phyloP scores from a whole-genome alignment of 1,140 invertebrate species.

The Apis dorsata region DNA sequence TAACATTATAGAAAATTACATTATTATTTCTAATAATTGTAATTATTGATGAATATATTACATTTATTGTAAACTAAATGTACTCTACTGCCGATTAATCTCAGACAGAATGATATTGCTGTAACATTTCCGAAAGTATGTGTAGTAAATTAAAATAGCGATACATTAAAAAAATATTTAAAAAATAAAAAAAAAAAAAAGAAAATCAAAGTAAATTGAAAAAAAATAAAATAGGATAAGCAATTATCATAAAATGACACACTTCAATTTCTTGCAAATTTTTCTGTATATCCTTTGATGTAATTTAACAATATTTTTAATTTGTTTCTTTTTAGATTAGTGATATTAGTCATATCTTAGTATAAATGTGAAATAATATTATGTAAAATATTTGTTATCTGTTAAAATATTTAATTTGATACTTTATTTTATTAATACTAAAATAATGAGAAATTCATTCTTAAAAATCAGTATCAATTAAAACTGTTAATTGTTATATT shows the following conservation, averaged over 20 bases:
- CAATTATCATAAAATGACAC: slow-evolving; percentile 29
- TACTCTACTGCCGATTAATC: slow-evolving; percentile 53
- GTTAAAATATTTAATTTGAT: background rate
- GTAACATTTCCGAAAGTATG: slow-evolving; percentile 48
- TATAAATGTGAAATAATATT: slow-evolving; percentile 19
- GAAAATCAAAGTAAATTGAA: slow-evolving; percentile 17
- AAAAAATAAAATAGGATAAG: slow-evolving; percentile 36
- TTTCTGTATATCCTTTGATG: slow-evolving; percentile 22
- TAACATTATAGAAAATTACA: slow-evolving; percentile 40
- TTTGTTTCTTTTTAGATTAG: background rate
- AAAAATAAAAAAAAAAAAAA: background rate
- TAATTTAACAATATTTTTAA: slow-evolving; percentile 44
- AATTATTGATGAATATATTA: slow-evolving; percentile 42
- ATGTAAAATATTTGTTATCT: slow-evolving; percentile 27
- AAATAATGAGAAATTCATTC: no score
- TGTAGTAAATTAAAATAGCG: slow-evolving; percentile 34
- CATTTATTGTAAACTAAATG: slow-evolving; percentile 58
- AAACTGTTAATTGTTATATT: background rate
- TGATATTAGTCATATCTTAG: slow-evolving; percentile 38
- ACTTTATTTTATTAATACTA: background rate
- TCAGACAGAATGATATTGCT: slow-evolving; percentile 17
- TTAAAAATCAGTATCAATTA: background rate
- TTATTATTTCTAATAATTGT: slow-evolving; percentile 49
- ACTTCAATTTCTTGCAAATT: slow-evolving; percentile 54
- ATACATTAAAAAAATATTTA: slow-evolving; percentile 25